Conservation (phyloP, 2,888 invertebrate species). For the Autographa gamma region DNA sequence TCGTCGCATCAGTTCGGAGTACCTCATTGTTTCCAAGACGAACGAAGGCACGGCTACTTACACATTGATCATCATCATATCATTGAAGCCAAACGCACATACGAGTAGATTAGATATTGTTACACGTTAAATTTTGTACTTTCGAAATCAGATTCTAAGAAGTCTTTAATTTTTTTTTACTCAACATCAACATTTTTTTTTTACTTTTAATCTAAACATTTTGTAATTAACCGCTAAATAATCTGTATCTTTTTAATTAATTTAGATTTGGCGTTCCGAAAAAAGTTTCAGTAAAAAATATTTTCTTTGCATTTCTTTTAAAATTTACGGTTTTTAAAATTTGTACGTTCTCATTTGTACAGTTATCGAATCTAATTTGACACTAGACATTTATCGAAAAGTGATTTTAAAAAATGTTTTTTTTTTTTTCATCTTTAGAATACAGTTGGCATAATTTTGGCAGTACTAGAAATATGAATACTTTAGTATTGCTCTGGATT, state of each 20-base stretch:
- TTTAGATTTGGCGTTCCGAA: slow-evolving; percentile 89
- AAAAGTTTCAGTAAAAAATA: slow-evolving; percentile 88
- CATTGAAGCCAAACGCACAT: slow-evolving; percentile 87
- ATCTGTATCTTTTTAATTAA: slow-evolving; percentile 83
- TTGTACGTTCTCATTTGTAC: slow-evolving; percentile 88
- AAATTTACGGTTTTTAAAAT: slow-evolving; percentile 87
- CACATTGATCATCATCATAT: slow-evolving; percentile 78
- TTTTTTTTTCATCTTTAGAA: slow-evolving; percentile 75
- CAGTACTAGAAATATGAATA: slow-evolving; percentile 89
- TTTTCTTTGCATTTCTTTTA: slow-evolving; percentile 81
- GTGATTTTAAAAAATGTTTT: slow-evolving; percentile 83
- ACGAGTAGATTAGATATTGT: slow-evolving; percentile 78
- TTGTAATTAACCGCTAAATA: slow-evolving; percentile 86
- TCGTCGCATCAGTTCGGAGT: slow-evolving; percentile 59
- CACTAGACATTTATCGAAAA: slow-evolving; percentile 87
- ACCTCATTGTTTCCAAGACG: slow-evolving; percentile 80
- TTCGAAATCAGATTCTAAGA: slow-evolving; percentile 88
- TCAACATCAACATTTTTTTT: slow-evolving; percentile 83
- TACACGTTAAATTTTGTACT: slow-evolving; percentile 88
- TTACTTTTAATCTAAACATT: slow-evolving; percentile 68
- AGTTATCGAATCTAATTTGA: slow-evolving; percentile 89
- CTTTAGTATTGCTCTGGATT: slow-evolving; percentile 89
- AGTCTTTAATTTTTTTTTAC: slow-evolving; percentile 84
- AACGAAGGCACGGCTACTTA: slow-evolving; percentile 88
- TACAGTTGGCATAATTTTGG: slow-evolving; percentile 88